A percentile compares a stretch with the other conserved stretches of the same genome.
phyloP scores from a whole-genome alignment of 2,888 invertebrate genomes.

The Chrysotoxum bicinctum region DNA sequence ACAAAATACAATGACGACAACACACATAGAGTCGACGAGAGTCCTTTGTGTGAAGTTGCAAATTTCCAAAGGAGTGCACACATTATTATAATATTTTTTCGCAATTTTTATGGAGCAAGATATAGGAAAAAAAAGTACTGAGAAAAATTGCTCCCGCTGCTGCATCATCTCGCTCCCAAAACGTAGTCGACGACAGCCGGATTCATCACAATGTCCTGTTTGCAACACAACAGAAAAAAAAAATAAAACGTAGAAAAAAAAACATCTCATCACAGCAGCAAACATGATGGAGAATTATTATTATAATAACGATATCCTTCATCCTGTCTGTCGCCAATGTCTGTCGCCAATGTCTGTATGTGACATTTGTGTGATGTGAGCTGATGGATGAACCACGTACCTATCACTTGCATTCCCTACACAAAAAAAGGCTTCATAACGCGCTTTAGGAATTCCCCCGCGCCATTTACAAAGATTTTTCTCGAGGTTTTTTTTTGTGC shows the following conservation, averaged over 20 bases:
- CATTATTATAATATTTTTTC: conserved; percentile 72
- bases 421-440: conserved; percentile 41
- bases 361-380: conserved; percentile 68
- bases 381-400: conserved; percentile 48
- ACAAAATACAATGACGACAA: conserved; percentile 55
- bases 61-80: conserved; percentile 72
- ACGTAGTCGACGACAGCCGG: conserved; percentile 53
- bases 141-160: conserved; percentile 17
- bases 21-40: conserved; percentile 12
- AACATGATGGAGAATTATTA: conserved; percentile 73
- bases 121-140: neutral
- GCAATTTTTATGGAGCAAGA: conserved; percentile 44
- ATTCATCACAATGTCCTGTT: conserved; percentile 66
- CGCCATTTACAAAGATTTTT: conserved; percentile 60
- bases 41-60: conserved; percentile 69
- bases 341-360: conserved; percentile 62
- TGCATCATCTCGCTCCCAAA: conserved; percentile 56
- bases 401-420: conserved; percentile 62
- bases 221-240: neutral
- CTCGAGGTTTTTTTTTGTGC: neutral
- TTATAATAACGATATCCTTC: conserved; percentile 72
- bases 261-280: conserved; percentile 55
- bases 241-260: conserved; percentile 9
- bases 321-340: conserved; percentile 68
- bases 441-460: conserved; percentile 52